Evolutionary conservation across 2,888 invertebrate species (phyloP).

Genomic region (Elegia similella): DNA sequence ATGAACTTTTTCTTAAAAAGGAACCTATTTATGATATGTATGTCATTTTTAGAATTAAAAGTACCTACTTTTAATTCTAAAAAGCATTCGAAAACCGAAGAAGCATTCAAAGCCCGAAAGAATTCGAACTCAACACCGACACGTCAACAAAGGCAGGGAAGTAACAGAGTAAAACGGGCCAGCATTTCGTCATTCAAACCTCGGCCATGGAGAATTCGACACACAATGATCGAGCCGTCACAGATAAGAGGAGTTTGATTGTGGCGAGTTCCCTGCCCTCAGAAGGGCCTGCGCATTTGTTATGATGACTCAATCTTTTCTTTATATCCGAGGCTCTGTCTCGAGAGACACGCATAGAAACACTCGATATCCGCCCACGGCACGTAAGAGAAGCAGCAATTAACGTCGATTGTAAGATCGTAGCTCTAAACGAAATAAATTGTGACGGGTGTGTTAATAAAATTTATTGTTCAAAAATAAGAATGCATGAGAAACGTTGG

Average conservation of each 20-base stretch:
- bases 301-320: slow-evolving; percentile 80
- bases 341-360: slow-evolving; percentile 44
- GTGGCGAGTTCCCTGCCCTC: slow-evolving; percentile 66
- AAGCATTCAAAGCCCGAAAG: too few relatives aligned
- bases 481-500: slow-evolving; percentile 64
- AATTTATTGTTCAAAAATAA: slow-evolving; percentile 66
- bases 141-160: neutral
- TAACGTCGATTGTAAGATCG: slow-evolving; percentile 66
- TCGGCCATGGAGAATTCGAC: slow-evolving; percentile 66
- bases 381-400: slow-evolving; percentile 74
- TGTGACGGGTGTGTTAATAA: slow-evolving; percentile 77
- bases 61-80: too few relatives aligned
- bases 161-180: slow-evolving; percentile 12
- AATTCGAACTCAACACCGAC: neutral
- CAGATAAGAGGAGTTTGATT: slow-evolving; percentile 74
- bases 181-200: slow-evolving; percentile 68
- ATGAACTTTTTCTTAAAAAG: too few relatives aligned
- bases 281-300: slow-evolving; percentile 66
- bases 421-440: slow-evolving; percentile 58
- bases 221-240: slow-evolving; percentile 74
- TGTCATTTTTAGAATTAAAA: too few relatives aligned
- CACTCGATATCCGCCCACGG: slow-evolving; percentile 50
- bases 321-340: slow-evolving; percentile 61
- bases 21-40: too few relatives aligned
- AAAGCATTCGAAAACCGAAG: too few relatives aligned